Base-by-base conservation (phyloP, 2,888 invertebrate genomes). In the Pelosia muscerda region DNA sequence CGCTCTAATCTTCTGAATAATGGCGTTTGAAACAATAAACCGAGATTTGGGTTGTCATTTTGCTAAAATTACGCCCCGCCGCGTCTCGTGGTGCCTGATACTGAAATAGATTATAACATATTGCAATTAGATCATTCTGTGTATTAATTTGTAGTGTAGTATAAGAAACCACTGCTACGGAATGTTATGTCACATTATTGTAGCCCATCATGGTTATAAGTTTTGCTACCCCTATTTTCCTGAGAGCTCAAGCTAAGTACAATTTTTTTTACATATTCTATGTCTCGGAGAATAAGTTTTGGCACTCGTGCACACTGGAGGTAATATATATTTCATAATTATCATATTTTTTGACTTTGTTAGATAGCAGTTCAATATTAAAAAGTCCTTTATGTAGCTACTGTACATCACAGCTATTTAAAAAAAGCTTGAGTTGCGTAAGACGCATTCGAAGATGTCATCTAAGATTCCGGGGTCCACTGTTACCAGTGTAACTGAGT, bases 11-110 rank as follows among this genome's bases (percentile, higher is more conserved):
- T 88, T 82, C 84, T 87, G 86, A 90, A 90, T 90, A 89, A 91
- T 90, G 84, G 88, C 84, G 78, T 85, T 86, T 85, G 84, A 87
- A 89, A 91, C 90, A 90, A 90, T 91, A 90, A 91, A 90, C 86
- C 84, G 83, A 87, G 89, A 89, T 90, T 90, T 87, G 86, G 87
- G 85, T 80, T 87, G 89, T 87, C 88, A 87, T 90, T 90, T 87
- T 79, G 68, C 80, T 82, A 88, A 88, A 86, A 77, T 80, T 75
- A 73, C 67, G 19, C 63, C 56, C 31, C 68, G 58, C 67, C 63
- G 66, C 59, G 56, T 57, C 26, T 63, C 10, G 9, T 9, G 22
- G 22, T 15, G 57, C 15, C 19, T 38, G 59, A 26, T 19, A 25
- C 49, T 56, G 28, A 23, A 62, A 31, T 55, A 66, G 57, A 66